A percentile compares a stretch with the other conserved stretches of the same genome.
Evolutionary conservation across 2,113 vertebrate species (phyloP).

Genomic region (Ameiurus melas): DNA sequence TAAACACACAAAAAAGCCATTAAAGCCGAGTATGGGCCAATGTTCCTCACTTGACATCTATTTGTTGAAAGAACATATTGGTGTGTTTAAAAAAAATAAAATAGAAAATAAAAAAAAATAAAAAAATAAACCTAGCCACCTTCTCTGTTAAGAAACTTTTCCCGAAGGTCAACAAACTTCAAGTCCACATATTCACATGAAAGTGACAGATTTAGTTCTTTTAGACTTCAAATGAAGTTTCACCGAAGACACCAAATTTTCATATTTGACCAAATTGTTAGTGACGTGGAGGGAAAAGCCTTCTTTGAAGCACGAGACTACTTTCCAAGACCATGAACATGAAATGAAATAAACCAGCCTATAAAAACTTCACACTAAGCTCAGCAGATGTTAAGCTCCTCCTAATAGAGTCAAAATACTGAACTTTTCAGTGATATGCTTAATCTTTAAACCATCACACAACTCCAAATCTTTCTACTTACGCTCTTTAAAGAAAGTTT

Average conservation of each 20-base stretch:
- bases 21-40: neutral
- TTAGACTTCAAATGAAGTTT: slow-evolving; percentile 14
- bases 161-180: neutral
- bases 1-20: neutral
- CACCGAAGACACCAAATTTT: neutral
- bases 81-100: no score
- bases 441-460: neutral
- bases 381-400: neutral
- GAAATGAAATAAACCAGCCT: neutral
- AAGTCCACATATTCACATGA: neutral
- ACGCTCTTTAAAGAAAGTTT: neutral
- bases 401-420: neutral
- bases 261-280: neutral
- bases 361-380: neutral
- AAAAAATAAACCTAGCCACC: neutral
- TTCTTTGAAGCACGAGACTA: neutral
- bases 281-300: neutral
- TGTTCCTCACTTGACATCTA: neutral
- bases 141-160: neutral
- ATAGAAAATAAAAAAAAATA: neutral
- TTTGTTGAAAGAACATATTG: neutral
- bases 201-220: slow-evolving; percentile 8
- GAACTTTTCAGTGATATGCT: neutral
- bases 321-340: slow-evolving; percentile 8
- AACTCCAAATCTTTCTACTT: neutral